phyloP scores from a whole-genome alignment of 1,140 invertebrate genomes.

The Bombus balteatus region DNA sequence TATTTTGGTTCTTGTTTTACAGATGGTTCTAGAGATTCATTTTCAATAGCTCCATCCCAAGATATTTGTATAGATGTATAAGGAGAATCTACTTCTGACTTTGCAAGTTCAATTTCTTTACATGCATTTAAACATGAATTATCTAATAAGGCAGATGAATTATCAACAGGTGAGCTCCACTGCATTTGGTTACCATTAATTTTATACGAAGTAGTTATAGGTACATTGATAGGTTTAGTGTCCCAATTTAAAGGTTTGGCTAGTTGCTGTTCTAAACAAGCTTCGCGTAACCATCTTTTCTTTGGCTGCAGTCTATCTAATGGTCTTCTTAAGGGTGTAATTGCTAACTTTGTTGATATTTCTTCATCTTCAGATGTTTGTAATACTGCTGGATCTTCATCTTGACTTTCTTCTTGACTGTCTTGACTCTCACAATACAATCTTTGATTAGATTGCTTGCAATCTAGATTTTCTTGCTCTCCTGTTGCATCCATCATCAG shows the following conservation, averaged over 20 bases:
- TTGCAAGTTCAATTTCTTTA: slow-evolving; percentile 9
- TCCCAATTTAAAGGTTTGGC: slow-evolving; percentile 81
- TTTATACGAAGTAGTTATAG: slow-evolving; percentile 28
- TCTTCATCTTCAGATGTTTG: slow-evolving; percentile 78
- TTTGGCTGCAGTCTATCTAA: slow-evolving; percentile 84
- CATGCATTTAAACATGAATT: slow-evolving; percentile 15
- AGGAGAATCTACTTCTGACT: slow-evolving; percentile 12
- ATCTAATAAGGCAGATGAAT: not conserved
- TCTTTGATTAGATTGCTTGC: slow-evolving; percentile 71
- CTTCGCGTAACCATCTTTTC: slow-evolving; percentile 86
- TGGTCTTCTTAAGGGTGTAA: slow-evolving; percentile 74
- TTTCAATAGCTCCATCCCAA: slow-evolving; percentile 29
- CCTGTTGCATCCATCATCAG: slow-evolving; percentile 78
- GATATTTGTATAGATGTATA: slow-evolving; percentile 3
- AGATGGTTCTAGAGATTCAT: slow-evolving; percentile 35
- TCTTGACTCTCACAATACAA: slow-evolving; percentile 72
- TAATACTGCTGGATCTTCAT: slow-evolving; percentile 77
- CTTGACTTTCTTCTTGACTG: slow-evolving; percentile 79
- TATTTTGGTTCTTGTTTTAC: slow-evolving; percentile 40
- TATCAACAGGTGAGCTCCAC: slow-evolving; percentile 31
- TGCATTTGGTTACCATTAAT: slow-evolving; percentile 46
- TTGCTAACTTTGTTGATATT: slow-evolving; percentile 69
- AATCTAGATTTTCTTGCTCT: slow-evolving; percentile 79
- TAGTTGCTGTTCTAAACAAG: slow-evolving; percentile 82
- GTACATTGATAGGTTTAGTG: slow-evolving; percentile 62